Percentiles rank a stretch among this genome's conserved stretches.
These are phyloP conservation scores for Pseudochirops cupreus DNA, from an alignment of 2,797 vertebrate genomes.

Conservation along the genomic window DNA sequence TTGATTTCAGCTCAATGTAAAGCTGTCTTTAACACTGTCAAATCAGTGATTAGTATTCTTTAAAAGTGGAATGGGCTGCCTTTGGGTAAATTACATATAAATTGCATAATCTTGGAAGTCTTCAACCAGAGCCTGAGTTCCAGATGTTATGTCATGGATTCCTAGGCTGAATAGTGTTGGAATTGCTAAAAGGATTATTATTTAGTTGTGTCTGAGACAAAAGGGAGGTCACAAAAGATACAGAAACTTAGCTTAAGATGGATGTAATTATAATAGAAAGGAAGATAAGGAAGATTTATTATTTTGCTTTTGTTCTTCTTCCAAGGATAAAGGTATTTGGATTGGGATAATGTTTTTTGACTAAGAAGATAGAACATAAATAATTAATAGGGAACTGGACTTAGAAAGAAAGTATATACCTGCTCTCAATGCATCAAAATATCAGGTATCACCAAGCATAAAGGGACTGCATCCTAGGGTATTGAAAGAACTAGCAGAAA, in stretches of 20 bases:
- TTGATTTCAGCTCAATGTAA: background rate
- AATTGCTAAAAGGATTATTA: background rate
- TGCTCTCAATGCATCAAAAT: background rate
- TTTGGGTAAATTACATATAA: background rate
- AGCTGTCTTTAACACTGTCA: background rate
- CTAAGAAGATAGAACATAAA: background rate
- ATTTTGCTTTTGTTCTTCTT: background rate
- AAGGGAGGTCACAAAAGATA: background rate
- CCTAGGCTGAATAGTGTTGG: background rate
- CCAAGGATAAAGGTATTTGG: background rate
- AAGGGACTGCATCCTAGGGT: background rate
- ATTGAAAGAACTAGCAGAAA: background rate
- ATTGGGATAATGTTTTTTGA: background rate
- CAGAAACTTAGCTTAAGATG: background rate
- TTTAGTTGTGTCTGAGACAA: background rate
- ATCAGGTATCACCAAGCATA: background rate
- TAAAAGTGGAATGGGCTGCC: background rate
- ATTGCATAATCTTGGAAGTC: background rate
- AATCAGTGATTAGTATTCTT: background rate
- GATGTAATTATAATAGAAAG: background rate
- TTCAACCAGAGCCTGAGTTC: background rate
- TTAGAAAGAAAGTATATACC: background rate
- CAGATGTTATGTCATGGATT: background rate
- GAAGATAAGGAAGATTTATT: background rate
- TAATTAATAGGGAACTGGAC: background rate